Evolutionary conservation across 2,797 vertebrate genomes (phyloP).

Genomic region (Schizopygopsis pylzovi): DNA sequence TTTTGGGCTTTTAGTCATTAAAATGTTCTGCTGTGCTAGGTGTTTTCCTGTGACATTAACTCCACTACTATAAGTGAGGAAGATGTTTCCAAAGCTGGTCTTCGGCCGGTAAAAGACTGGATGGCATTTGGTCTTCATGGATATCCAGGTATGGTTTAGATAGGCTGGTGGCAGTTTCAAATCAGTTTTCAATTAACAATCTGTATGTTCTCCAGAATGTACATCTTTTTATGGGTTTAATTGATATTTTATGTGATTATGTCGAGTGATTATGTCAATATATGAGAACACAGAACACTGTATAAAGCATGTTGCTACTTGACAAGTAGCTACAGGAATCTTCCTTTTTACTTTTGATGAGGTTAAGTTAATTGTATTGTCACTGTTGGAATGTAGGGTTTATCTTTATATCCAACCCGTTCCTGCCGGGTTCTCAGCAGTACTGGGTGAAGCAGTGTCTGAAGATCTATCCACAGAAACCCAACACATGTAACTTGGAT

Average conservation of each 20-base stretch:
- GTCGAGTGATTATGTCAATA: neutral
- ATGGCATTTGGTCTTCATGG: constrained; percentile 84
- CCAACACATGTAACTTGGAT: constrained; percentile 94
- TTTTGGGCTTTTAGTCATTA: neutral
- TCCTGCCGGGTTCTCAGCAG: constrained; percentile 85
- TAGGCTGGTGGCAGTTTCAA: neutral
- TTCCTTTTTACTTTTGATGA: neutral
- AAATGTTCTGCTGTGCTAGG: constrained; percentile 63
- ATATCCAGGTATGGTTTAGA: constrained; percentile 81
- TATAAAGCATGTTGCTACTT: neutral
- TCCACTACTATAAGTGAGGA: constrained; percentile 77
- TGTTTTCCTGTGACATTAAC: constrained; percentile 77
- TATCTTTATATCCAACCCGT: constrained; percentile 92
- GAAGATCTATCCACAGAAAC: constrained; percentile 90
- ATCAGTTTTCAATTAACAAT: neutral
- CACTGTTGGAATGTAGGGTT: constrained; percentile 78
- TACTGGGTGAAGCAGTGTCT: constrained; percentile 92
- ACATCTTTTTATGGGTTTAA: neutral
- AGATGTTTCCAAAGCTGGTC: constrained; percentile 81
- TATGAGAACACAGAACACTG: neutral
- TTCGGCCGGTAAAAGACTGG: constrained; percentile 87
- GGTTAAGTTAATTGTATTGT: neutral
- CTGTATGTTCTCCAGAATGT: neutral
- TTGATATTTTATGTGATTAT: neutral
- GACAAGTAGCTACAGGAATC: neutral